phyloP scores from a whole-genome alignment of 2,797 vertebrate genomes.

The Pogoniulus pusillus region DNA sequence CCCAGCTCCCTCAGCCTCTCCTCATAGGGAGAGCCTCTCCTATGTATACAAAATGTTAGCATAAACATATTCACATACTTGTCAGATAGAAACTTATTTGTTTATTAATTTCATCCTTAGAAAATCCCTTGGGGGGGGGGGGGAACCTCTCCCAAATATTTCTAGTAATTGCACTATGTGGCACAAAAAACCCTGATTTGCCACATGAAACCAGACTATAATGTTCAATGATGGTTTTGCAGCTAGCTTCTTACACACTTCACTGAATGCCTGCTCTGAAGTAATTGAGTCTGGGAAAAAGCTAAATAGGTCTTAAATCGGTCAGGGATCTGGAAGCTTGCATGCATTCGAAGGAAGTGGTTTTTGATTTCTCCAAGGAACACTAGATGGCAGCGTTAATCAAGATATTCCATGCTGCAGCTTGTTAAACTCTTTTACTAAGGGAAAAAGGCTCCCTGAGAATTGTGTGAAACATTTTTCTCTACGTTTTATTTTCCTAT shows the following conservation, averaged over 20 bases:
- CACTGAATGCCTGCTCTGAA: not conserved
- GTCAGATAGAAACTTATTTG: not conserved
- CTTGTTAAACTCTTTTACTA: not conserved
- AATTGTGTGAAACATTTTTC: not conserved
- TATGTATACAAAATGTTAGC: not conserved
- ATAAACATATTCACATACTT: not conserved
- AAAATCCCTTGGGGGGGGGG: not conserved
- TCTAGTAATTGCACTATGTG: not conserved
- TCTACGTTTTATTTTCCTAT: not conserved
- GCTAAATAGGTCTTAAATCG: not conserved
- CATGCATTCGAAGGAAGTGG: not conserved
- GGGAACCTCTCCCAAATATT: not conserved
- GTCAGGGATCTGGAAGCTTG: not conserved
- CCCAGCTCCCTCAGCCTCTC: no score
- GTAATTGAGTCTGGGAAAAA: not conserved
- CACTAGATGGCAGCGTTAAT: conserved; percentile 75
- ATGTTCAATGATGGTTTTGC: not conserved
- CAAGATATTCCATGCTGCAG: conserved; percentile 21
- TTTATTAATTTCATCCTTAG: not conserved
- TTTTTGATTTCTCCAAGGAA: conserved; percentile 5
- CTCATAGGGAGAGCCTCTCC: no score
- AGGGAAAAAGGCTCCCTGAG: not conserved
- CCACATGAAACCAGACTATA: not conserved
- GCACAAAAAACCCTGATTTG: not conserved
- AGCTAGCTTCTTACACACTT: not conserved